Conservation (phyloP, 2,797 vertebrate genomes). For the Typhlichthys subterraneus region DNA sequence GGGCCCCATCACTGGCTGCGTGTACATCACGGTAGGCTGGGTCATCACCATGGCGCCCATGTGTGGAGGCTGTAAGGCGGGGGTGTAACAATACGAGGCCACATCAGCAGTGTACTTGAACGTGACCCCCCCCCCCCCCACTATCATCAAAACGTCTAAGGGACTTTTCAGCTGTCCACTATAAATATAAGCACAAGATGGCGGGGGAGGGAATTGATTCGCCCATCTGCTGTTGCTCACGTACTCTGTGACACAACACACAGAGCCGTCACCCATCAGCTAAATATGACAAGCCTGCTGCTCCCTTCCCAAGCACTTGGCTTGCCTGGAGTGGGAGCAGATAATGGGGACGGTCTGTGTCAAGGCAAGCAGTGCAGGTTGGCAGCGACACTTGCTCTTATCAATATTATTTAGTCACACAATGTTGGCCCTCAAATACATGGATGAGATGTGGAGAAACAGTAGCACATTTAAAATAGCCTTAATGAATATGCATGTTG, state of each 20-base stretch:
- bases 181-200: constrained; percentile 12
- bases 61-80: constrained; percentile 79
- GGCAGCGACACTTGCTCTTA: neutral
- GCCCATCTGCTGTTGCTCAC: neutral
- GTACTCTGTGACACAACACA: neutral
- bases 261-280: neutral
- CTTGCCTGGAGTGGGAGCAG: neutral
- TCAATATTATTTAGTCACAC: no score
- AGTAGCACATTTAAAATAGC: no score
- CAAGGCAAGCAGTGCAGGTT: neutral
- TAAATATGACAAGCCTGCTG: neutral
- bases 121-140: no score
- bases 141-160: no score
- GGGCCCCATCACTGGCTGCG: constrained; percentile 91
- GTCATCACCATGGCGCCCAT: constrained; percentile 92
- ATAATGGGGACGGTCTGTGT: neutral
- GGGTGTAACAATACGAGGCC: neutral
- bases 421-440: no score
- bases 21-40: constrained; percentile 94
- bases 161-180: neutral
- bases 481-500: no score
- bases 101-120: no score
- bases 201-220: constrained; percentile 5
- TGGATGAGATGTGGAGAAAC: no score
- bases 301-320: neutral